Evolutionary conservation across 2,888 invertebrate genomes (phyloP).

Genomic region (Disparrhopalites patrizii): DNA sequence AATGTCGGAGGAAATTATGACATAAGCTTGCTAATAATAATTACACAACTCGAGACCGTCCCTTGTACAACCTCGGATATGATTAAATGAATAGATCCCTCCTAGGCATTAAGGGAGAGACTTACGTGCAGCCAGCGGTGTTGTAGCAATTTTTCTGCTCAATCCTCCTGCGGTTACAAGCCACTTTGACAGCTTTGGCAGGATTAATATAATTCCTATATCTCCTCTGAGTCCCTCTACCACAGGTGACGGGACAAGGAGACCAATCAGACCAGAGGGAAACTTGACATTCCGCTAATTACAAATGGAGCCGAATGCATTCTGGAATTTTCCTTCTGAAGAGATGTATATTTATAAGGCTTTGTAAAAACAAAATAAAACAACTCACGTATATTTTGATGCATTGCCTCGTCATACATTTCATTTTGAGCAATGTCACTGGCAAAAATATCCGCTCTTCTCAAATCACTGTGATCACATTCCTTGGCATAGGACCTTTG

Average conservation of each 20-base stretch:
- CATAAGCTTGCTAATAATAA: too few species aligned
- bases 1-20: too few species aligned
- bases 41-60: too few species aligned
- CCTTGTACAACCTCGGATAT: too few species aligned
- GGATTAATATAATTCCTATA: conserved; percentile 59
- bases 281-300: conserved; percentile 55
- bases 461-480: conserved; percentile 54
- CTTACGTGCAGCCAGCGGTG: conserved; percentile 32
- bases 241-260: conserved; percentile 55
- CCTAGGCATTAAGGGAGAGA: too few species aligned
- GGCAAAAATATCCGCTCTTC: neutral
- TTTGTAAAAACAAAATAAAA: neutral
- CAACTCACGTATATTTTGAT: conserved; percentile 6
- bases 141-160: conserved; percentile 28
- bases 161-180: conserved; percentile 57
- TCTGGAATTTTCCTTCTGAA: neutral
- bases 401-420: conserved; percentile 7
- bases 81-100: too few species aligned
- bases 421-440: conserved; percentile 19
- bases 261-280: conserved; percentile 54
- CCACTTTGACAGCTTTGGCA: conserved; percentile 56
- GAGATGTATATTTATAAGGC: neutral
- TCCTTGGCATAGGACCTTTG: conserved; percentile 75
- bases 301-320: neutral
- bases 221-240: conserved; percentile 57